Percentiles rank a stretch among this genome's conserved stretches.
Evolutionary conservation across 2,797 vertebrate genomes (phyloP).

Genomic region (Masticophis lateralis): DNA sequence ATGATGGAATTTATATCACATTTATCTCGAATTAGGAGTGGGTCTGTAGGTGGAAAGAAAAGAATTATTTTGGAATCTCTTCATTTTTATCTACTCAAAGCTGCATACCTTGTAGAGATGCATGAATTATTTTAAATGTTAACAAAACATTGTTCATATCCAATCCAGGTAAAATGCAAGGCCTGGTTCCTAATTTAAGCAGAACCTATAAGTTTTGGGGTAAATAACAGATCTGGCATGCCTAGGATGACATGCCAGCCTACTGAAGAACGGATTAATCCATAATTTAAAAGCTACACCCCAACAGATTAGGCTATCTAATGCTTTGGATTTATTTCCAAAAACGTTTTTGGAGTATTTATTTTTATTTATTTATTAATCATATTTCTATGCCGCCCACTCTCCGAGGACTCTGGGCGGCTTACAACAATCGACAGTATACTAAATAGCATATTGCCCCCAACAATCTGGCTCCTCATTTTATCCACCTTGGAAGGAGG

Average conservation of each 20-base stretch:
- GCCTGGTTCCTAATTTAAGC: neutral
- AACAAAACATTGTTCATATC: neutral
- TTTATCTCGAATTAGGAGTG: neutral
- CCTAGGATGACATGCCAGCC: neutral
- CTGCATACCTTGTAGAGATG: neutral
- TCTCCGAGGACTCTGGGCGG: too few species aligned
- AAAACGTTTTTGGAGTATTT: neutral
- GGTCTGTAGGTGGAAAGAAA: neutral
- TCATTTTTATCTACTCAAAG: neutral
- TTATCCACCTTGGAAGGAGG: too few species aligned
- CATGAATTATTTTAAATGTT: neutral
- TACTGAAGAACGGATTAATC: too few species aligned
- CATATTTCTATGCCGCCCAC: too few species aligned
- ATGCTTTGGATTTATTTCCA: neutral
- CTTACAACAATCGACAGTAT: too few species aligned
- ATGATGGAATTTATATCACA: neutral
- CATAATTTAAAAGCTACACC: neutral
- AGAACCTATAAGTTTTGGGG: neutral
- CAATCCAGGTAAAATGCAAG: neutral
- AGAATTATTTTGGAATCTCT: neutral
- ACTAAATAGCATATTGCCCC: too few species aligned
- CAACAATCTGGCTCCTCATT: too few species aligned
- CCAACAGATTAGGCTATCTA: neutral
- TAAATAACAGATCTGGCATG: neutral
- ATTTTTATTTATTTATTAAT: too few species aligned